phyloP scores from a whole-genome alignment of 2,113 vertebrate species.

The Sula dactylatra region DNA sequence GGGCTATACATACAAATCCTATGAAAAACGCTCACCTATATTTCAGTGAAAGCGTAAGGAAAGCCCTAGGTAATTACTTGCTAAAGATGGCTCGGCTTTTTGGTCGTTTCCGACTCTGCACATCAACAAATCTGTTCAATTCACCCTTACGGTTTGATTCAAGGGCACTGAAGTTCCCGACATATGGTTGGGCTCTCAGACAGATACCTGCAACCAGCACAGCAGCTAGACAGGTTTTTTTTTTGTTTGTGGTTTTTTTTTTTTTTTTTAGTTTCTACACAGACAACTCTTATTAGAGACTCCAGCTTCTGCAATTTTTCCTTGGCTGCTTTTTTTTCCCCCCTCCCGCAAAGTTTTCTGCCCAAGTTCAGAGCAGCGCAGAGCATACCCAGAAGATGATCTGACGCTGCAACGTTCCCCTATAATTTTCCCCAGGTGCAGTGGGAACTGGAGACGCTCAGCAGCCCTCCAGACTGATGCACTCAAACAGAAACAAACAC shows the following conservation, averaged over 20 bases:
- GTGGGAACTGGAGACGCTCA: background rate
- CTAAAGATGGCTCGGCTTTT: background rate
- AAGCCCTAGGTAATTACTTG: background rate
- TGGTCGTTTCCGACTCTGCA: background rate
- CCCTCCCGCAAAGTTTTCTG: background rate
- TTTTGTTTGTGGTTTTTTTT: background rate
- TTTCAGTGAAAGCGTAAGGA: background rate
- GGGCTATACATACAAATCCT: background rate
- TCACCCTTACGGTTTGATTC: background rate
- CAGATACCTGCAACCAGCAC: background rate
- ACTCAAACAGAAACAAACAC: background rate
- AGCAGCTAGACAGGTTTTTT: background rate
- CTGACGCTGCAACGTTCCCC: background rate
- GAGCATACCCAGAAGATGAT: background rate
- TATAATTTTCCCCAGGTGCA: background rate
- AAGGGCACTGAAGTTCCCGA: constrained; percentile 23
- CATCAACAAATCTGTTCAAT: background rate
- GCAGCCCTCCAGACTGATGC: background rate
- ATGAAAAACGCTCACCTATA: background rate
- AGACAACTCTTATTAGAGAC: background rate
- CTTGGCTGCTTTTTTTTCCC: too few species aligned
- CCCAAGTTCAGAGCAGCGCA: background rate
- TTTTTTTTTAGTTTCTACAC: background rate
- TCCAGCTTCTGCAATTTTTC: background rate
- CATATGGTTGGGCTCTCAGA: background rate